These are phyloP conservation scores for Urocitellus parryii DNA, from an alignment of 2,113 vertebrate genomes.

Conservation along the genomic window DNA sequence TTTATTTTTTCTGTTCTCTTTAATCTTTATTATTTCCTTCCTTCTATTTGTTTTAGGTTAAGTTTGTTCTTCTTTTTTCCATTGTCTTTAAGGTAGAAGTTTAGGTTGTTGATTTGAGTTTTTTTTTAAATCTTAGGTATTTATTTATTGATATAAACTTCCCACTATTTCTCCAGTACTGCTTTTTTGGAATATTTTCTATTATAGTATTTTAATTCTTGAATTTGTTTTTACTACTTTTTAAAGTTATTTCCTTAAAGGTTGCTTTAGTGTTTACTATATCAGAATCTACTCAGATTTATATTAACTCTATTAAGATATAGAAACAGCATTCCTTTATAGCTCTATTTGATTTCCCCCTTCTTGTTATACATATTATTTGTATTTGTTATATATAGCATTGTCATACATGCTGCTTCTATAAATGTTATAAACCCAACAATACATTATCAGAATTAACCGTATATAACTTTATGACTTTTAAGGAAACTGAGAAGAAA, in stretches of 20 bases:
- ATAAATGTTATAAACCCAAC: neutral
- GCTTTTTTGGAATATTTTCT: constrained; percentile 44
- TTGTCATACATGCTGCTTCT: neutral
- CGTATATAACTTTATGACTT: constrained; percentile 8
- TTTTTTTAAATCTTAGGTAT: neutral
- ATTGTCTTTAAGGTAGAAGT: neutral
- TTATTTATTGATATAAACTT: neutral
- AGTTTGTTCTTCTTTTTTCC: neutral
- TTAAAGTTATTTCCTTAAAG: constrained; percentile 15
- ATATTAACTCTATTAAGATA: constrained; percentile 20
- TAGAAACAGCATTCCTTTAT: neutral
- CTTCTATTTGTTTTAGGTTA: neutral
- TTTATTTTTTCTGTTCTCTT: neutral
- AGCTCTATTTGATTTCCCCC: neutral
- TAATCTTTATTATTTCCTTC: neutral
- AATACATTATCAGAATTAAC: neutral
- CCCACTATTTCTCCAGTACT: neutral
- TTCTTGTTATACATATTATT: constrained; percentile 5
- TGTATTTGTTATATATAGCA: neutral
- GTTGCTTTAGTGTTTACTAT: neutral
- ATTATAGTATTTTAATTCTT: neutral
- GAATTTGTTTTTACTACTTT: neutral
- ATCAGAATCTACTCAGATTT: constrained; percentile 8
- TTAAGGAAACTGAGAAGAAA: neutral
- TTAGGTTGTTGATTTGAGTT: neutral